phyloP scores from a whole-genome alignment of 2,113 vertebrate genomes.

The Chroicocephalus ridibundus region DNA sequence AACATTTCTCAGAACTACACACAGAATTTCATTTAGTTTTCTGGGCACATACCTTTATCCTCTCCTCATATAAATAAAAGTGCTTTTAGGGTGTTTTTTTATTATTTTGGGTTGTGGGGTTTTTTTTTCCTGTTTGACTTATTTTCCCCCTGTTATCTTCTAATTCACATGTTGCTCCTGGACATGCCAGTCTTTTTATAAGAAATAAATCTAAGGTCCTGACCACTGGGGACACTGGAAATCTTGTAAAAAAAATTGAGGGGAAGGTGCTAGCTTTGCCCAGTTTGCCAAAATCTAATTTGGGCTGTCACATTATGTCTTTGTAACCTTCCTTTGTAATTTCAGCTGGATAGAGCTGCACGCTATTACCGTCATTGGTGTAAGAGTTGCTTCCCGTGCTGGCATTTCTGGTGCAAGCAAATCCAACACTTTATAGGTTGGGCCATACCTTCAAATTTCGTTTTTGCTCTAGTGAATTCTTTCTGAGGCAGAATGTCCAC shows the following conservation, averaged over 20 bases:
- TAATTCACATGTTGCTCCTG: not conserved
- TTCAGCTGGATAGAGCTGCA: not conserved
- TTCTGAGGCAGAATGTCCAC: not conserved
- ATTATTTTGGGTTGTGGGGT: not conserved
- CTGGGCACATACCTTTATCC: not conserved
- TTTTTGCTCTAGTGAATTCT: not conserved
- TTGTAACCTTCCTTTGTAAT: conserved; percentile 2
- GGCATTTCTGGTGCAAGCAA: not conserved
- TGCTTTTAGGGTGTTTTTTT: not conserved
- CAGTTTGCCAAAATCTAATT: conserved; percentile 28
- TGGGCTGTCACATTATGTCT: conserved; percentile 10
- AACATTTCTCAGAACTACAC: not conserved
- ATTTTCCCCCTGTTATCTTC: not conserved
- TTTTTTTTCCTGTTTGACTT: not conserved
- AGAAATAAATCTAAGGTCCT: not conserved
- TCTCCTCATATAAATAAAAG: not conserved
- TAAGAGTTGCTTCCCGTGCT: not conserved
- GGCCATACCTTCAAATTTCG: not conserved
- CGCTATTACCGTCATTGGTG: not conserved
- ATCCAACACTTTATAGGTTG: not conserved
- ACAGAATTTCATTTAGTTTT: not conserved
- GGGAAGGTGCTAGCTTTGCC: conserved; percentile 8
- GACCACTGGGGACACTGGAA: not conserved
- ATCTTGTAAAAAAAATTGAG: not conserved
- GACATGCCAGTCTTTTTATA: not conserved